These are phyloP conservation scores for Sphaeramia orbicularis DNA, from an alignment of 2,797 vertebrate genomes.

Conservation along the genomic window DNA sequence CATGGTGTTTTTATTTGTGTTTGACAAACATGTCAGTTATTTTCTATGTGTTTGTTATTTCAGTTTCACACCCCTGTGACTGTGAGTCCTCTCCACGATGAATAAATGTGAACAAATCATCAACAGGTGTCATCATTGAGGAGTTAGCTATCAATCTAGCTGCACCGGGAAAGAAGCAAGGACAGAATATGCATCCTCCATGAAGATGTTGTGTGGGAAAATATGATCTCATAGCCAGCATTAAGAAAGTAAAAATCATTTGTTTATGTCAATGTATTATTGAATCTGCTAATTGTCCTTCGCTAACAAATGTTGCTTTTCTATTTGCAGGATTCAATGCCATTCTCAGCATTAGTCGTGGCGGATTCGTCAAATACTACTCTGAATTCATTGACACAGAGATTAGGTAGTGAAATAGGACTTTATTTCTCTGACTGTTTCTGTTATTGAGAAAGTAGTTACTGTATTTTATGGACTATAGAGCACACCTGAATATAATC, in stretches of 20 bases:
- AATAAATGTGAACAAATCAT: too few relatives aligned
- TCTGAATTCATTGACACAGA: conserved; percentile 88
- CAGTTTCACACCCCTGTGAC: too few relatives aligned
- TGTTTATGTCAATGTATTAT: background rate
- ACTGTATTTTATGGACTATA: too few relatives aligned
- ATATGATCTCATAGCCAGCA: background rate
- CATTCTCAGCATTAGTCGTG: conserved; percentile 89
- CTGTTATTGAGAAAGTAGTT: background rate
- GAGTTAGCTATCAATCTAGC: too few relatives aligned
- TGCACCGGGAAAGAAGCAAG: too few relatives aligned
- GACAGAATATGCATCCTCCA: too few relatives aligned
- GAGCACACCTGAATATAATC: too few relatives aligned
- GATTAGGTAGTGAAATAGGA: conserved; percentile 84
- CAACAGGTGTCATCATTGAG: too few relatives aligned
- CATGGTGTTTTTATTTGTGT: too few relatives aligned
- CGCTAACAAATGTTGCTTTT: background rate
- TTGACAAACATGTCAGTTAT: too few relatives aligned
- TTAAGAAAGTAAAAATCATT: background rate
- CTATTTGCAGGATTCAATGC: conserved; percentile 88
- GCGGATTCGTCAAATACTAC: conserved; percentile 92
- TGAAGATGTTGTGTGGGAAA: background rate
- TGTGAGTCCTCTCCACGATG: too few relatives aligned
- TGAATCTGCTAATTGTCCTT: background rate
- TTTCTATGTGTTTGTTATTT: too few relatives aligned
- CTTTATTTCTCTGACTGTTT: background rate